Conservation (phyloP, 2,888 invertebrate species). For the Anthrax anthrax region DNA sequence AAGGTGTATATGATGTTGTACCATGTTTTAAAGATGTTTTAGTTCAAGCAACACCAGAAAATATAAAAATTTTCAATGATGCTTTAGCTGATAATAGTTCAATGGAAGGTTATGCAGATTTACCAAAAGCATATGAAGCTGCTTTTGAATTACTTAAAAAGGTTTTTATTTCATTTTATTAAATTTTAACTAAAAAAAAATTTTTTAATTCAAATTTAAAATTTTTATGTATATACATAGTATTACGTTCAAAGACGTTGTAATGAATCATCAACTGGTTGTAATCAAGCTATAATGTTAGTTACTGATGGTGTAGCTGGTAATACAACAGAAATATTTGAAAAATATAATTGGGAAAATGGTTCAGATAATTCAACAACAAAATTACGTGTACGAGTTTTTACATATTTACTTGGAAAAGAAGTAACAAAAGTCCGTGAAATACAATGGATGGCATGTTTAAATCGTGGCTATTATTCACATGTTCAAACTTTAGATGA, state of each 20-base stretch:
- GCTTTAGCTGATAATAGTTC: constrained; percentile 46
- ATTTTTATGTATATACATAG: no score
- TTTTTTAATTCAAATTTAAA: no score
- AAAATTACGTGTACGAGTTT: constrained; percentile 73
- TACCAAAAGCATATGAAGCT: constrained; percentile 62
- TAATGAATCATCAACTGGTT: constrained; percentile 43
- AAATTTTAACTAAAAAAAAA: neutral
- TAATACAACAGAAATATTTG: constrained; percentile 73
- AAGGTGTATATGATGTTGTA: constrained; percentile 57
- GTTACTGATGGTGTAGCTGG: constrained; percentile 90
- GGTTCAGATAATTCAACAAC: constrained; percentile 44
- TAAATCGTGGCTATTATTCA: constrained; percentile 87
- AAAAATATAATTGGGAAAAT: constrained; percentile 60
- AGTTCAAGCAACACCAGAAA: constrained; percentile 81
- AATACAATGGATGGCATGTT: constrained; percentile 88
- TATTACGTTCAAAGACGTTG: constrained; percentile 42
- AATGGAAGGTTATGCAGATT: constrained; percentile 69
- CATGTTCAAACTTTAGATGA: constrained; percentile 92
- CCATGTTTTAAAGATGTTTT: constrained; percentile 71
- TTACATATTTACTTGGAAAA: constrained; percentile 88
- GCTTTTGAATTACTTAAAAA: constrained; percentile 70
- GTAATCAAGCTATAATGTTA: constrained; percentile 94
- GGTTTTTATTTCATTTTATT: constrained; percentile 36
- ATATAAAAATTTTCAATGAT: constrained; percentile 57
- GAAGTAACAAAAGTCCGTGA: constrained; percentile 83